A percentile compares a stretch with the other conserved stretches of the same genome.
phyloP scores from a whole-genome alignment of 1,140 invertebrate genomes.

The Macrocentrus cingulum region DNA sequence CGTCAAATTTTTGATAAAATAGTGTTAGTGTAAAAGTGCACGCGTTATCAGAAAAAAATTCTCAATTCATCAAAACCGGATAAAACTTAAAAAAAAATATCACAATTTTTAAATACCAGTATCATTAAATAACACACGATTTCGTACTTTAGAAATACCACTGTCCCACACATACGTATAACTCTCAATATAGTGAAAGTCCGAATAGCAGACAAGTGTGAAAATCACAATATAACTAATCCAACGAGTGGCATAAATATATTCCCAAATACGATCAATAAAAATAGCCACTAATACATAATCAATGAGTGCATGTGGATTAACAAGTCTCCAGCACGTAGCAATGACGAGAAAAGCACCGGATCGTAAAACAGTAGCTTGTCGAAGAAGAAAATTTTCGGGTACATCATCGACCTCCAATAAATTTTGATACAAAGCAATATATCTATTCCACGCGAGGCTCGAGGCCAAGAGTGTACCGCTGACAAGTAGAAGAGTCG shows the following conservation, averaged over 20 bases:
- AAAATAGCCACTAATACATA: constrained; percentile 76
- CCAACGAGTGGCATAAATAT: constrained; percentile 67
- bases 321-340: constrained; percentile 76
- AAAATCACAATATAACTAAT: constrained; percentile 63
- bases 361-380: constrained; percentile 58
- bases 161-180: constrained; percentile 15
- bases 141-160: not conserved
- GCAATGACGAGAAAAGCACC: constrained; percentile 73
- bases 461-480: constrained; percentile 73
- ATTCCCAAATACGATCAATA: constrained; percentile 76
- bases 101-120: not conserved
- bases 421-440: constrained; percentile 74
- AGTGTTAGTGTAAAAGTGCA: too few species aligned
- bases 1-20: too few species aligned
- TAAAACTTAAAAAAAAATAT: not conserved
- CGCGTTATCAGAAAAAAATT: too few species aligned
- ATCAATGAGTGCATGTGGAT: constrained; percentile 78
- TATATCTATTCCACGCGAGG: constrained; percentile 78
- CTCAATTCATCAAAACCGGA: too few species aligned
- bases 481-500: constrained; percentile 67
- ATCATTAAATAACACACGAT: constrained; percentile 3
- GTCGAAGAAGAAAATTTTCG: constrained; percentile 56
- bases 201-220: constrained; percentile 62
- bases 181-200: constrained; percentile 50
- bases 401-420: constrained; percentile 65